phyloP scores from a whole-genome alignment of 2,888 invertebrate species.

The Clanis bilineata region DNA sequence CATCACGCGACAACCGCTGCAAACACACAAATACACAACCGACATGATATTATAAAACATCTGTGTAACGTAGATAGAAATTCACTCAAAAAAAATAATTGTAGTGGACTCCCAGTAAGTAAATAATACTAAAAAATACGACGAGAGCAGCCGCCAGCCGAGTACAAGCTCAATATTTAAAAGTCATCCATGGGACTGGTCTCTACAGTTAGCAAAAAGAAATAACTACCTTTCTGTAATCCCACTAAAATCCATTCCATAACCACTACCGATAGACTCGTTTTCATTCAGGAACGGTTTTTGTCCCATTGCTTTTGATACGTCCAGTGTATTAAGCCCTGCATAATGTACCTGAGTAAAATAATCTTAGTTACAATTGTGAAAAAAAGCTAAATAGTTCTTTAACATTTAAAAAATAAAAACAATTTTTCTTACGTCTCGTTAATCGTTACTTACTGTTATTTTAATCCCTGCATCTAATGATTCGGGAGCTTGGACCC shows the following conservation, averaged over 20 bases:
- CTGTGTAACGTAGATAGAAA: not conserved
- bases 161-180: too few species aligned
- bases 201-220: too few species aligned
- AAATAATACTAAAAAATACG: too few species aligned
- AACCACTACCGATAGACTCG: conserved; percentile 19
- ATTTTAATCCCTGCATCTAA: conserved; percentile 25
- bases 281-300: conserved; percentile 17
- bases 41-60: not conserved
- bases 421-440: not conserved
- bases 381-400: too few species aligned
- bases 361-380: not conserved
- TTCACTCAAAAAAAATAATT: too few species aligned
- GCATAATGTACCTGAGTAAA: conserved; percentile 37
- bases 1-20: conserved; percentile 81
- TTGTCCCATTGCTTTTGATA: conserved; percentile 29
- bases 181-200: too few species aligned
- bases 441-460: conserved; percentile 25
- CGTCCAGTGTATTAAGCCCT: conserved; percentile 35
- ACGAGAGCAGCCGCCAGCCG: too few species aligned
- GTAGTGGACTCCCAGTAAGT: too few species aligned
- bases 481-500: conserved; percentile 28
- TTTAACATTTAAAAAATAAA: not conserved
- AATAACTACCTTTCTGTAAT: conserved; percentile 39
- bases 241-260: conserved; percentile 55
- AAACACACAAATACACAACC: not conserved